Percentiles rank a stretch among this genome's conserved stretches.
phyloP scores from a whole-genome alignment of 2,888 invertebrate genomes.

The Bombyx huttoni region DNA sequence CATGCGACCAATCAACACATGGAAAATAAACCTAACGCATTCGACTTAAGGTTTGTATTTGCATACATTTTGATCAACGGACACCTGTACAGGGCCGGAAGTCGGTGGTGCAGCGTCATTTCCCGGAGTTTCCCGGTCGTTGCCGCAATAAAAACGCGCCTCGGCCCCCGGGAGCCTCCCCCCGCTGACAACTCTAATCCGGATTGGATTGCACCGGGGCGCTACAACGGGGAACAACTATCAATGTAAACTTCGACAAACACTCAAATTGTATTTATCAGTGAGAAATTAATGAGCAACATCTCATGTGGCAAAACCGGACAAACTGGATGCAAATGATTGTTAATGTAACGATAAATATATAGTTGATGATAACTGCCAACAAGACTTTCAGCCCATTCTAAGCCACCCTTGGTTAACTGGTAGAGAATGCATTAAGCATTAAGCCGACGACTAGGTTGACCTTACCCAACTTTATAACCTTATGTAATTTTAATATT shows the following conservation, averaged over 20 bases:
- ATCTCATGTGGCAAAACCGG: too few species aligned
- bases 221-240: conserved; percentile 8
- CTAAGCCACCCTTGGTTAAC: too few species aligned
- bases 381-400: too few species aligned
- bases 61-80: conserved; percentile 15
- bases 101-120: conserved; percentile 68
- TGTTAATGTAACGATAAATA: too few species aligned
- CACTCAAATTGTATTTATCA: too few species aligned
- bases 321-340: too few species aligned
- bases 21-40: conserved; percentile 6
- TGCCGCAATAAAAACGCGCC: conserved; percentile 65
- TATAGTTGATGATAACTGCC: too few species aligned
- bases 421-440: too few species aligned
- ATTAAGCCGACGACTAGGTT: too few species aligned
- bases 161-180: conserved; percentile 23
- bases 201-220: conserved; percentile 27
- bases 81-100: conserved; percentile 63
- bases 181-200: conserved; percentile 14
- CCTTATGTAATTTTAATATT: too few species aligned
- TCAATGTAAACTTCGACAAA: neutral
- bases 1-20: conserved; percentile 26
- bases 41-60: conserved; percentile 5
- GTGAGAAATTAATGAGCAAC: too few species aligned
- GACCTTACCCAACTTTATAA: too few species aligned
- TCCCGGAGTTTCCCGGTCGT: conserved; percentile 59